Percentiles rank a stretch among this genome's conserved stretches.
phyloP scores from a whole-genome alignment of 2,797 vertebrate genomes.

The Gallinago stenura region DNA sequence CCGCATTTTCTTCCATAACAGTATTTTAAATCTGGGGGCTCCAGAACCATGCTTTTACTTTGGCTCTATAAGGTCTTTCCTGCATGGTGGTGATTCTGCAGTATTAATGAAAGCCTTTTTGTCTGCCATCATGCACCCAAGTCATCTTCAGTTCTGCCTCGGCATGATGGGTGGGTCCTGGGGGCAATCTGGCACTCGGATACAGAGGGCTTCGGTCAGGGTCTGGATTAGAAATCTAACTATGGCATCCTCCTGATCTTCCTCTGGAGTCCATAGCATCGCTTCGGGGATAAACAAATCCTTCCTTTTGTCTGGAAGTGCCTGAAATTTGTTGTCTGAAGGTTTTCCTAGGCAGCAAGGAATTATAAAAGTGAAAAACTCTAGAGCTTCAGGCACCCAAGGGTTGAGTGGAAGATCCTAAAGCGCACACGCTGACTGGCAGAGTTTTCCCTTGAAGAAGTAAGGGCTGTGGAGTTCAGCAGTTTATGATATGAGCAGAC shows the following conservation, averaged over 20 bases:
- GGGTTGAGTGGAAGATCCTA: neutral
- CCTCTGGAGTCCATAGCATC: neutral
- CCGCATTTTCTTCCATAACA: neutral
- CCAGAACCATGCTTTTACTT: neutral
- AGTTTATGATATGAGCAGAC: neutral
- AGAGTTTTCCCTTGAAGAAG: neutral
- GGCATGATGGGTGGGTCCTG: neutral
- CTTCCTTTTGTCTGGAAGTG: neutral
- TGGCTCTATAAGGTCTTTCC: neutral
- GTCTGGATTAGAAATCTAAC: neutral
- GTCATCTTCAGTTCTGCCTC: neutral
- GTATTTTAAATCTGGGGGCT: neutral
- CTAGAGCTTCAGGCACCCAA: neutral
- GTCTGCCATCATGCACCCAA: neutral
- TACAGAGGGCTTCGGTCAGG: neutral
- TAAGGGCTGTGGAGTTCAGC: neutral
- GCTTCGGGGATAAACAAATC: neutral
- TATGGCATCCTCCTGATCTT: neutral
- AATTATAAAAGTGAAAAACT: neutral
- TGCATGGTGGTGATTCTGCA: neutral
- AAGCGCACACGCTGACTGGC: rapidly evolving
- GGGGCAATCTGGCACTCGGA: neutral
- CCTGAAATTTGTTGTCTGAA: neutral
- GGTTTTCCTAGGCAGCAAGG: neutral
- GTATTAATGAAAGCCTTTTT: neutral